Evolutionary conservation across 2,113 vertebrate genomes (phyloP).

Genomic region (Phocoena sinus): DNA sequence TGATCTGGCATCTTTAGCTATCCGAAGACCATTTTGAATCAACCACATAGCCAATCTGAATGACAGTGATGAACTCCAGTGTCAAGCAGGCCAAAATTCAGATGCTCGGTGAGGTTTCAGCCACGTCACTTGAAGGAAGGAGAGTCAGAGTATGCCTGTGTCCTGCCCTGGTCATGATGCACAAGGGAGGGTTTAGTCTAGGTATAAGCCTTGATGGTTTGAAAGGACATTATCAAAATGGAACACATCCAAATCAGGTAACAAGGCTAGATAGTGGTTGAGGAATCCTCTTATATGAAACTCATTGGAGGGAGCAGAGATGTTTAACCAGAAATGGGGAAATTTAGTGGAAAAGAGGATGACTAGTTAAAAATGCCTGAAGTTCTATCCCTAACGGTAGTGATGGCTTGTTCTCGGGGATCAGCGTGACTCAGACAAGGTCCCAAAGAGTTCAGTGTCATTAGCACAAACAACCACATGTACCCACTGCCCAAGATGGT

Average conservation of each 20-base stretch:
- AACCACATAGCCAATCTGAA: neutral
- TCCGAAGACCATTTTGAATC: neutral
- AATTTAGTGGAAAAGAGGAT: neutral
- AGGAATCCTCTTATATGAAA: neutral
- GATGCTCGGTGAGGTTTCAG: neutral
- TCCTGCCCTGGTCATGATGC: neutral
- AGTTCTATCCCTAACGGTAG: neutral
- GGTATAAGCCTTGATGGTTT: neutral
- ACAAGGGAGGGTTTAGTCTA: neutral
- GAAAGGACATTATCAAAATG: neutral
- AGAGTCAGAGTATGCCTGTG: neutral
- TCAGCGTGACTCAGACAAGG: neutral
- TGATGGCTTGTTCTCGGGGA: neutral
- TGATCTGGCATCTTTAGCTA: neutral
- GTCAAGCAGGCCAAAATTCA: neutral
- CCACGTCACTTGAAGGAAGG: neutral
- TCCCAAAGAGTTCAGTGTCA: neutral
- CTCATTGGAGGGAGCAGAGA: neutral
- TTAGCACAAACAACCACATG: neutral
- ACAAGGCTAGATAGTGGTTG: neutral
- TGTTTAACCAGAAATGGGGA: neutral
- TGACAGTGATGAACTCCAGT: neutral
- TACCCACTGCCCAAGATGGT: fast-evolving
- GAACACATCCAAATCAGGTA: neutral
- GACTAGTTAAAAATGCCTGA: neutral